These are phyloP conservation scores for Ceratina calcarata DNA, from an alignment of 1,140 invertebrate genomes.

Conservation along the genomic window DNA sequence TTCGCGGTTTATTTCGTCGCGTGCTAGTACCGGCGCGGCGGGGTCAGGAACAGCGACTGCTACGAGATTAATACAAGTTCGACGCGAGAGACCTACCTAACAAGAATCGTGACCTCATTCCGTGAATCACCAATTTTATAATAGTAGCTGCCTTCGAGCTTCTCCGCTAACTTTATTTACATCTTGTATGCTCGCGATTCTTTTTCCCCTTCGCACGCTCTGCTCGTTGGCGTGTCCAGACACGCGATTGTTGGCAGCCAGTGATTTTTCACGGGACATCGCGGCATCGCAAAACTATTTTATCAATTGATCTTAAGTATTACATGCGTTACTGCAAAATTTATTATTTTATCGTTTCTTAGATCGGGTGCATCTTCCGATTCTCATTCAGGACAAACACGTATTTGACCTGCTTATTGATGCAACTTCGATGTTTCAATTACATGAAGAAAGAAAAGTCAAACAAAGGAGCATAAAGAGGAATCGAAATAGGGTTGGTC, in stretches of 20 bases:
- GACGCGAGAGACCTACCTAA: slow-evolving; percentile 53
- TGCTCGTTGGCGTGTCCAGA: background rate
- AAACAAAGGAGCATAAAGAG: no score
- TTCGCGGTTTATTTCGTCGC: slow-evolving; percentile 36
- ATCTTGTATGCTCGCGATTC: slow-evolving; percentile 9
- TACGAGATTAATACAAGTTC: slow-evolving; percentile 72
- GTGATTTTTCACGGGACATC: background rate
- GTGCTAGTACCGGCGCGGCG: slow-evolving; percentile 57
- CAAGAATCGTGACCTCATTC: slow-evolving; percentile 74
- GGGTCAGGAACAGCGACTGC: slow-evolving; percentile 76
- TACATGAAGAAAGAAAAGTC: no score
- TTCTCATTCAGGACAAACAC: no score
- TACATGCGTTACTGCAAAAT: no score
- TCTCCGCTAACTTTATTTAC: slow-evolving; percentile 63
- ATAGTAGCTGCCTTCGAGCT: slow-evolving; percentile 67
- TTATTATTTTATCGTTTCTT: no score
- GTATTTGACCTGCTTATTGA: no score
- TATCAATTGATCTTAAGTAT: background rate
- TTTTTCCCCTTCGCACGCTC: background rate
- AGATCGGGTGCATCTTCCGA: no score
- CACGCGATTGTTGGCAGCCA: slow-evolving; percentile 14
- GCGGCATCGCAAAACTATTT: background rate
- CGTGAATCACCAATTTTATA: slow-evolving; percentile 79
- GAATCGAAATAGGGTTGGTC: no score
- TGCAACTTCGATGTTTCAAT: no score